Percentiles rank a stretch among this genome's conserved stretches.
phyloP scores from a whole-genome alignment of 2,888 invertebrate species.

The Agapostemon virescens region DNA sequence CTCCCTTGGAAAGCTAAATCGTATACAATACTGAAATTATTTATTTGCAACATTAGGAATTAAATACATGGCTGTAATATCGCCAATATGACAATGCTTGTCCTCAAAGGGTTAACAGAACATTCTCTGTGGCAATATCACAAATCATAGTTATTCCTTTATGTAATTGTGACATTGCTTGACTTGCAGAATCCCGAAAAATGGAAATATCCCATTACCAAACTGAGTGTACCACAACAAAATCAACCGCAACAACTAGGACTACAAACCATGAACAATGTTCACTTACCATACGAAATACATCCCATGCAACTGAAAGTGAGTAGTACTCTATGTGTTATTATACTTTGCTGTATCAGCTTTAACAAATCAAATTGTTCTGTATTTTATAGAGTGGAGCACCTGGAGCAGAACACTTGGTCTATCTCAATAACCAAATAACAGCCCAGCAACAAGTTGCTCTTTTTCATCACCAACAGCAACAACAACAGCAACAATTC shows the following conservation, averaged over 20 bases:
- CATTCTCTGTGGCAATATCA: not conserved
- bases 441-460: constrained; percentile 79
- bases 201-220: constrained; percentile 88
- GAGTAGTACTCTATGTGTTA: constrained; percentile 47
- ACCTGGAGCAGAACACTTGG: constrained; percentile 83
- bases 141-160: constrained; percentile 33
- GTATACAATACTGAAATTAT: no score
- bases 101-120: no score
- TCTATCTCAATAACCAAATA: constrained; percentile 81
- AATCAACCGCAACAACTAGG: constrained; percentile 83
- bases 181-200: constrained; percentile 90
- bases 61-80: no score
- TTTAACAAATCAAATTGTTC: not conserved
- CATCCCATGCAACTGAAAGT: constrained; percentile 80
- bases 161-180: constrained; percentile 49
- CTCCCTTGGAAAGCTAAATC: no score
- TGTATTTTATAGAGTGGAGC: constrained; percentile 81
- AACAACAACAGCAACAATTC: constrained; percentile 82
- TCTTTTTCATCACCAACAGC: constrained; percentile 78
- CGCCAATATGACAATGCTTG: no score
- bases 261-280: constrained; percentile 82
- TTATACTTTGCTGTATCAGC: not conserved
- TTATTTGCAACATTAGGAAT: no score
- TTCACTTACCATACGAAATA: constrained; percentile 78
- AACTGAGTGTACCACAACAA: constrained; percentile 82